A percentile compares a stretch with the other conserved stretches of the same genome.
These are phyloP conservation scores for Astur gentilis DNA, from an alignment of 2,113 vertebrate genomes.

Conservation along the genomic window DNA sequence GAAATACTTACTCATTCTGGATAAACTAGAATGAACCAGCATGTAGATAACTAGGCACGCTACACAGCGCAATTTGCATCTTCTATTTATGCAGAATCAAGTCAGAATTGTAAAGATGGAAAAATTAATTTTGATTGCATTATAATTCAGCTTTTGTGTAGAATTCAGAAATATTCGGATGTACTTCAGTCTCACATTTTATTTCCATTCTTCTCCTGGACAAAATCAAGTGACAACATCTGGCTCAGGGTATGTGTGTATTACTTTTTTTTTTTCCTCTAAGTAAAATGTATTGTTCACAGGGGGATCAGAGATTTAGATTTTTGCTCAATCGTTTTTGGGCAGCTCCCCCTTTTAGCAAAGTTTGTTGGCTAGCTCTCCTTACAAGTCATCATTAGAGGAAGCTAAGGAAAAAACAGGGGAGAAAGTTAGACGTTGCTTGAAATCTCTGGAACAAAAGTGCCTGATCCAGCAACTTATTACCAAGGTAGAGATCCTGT, in stretches of 20 bases:
- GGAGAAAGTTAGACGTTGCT: neutral
- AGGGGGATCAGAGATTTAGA: slow-evolving; percentile 7
- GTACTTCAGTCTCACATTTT: slow-evolving; percentile 2
- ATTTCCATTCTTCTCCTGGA: slow-evolving; percentile 16
- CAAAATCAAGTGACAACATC: slow-evolving; percentile 47
- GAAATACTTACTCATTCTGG: neutral
- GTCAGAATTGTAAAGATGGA: neutral
- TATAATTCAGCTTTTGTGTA: neutral
- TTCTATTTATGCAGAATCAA: neutral
- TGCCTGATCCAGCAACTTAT: neutral
- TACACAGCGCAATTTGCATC: neutral
- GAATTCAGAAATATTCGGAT: slow-evolving; percentile 6
- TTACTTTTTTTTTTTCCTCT: slow-evolving; percentile 22
- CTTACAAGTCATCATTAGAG: slow-evolving; percentile 25
- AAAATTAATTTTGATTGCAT: neutral
- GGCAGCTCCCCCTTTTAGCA: slow-evolving; percentile 10
- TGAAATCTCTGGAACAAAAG: slow-evolving; percentile 1
- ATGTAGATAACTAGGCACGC: neutral
- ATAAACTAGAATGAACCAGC: neutral
- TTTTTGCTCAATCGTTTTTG: slow-evolving; percentile 52
- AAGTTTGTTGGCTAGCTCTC: neutral
- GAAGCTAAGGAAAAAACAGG: neutral
- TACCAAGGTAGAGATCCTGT: neutral
- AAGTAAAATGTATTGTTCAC: slow-evolving; percentile 50
- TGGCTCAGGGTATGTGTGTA: neutral